Evolutionary conservation across 2,113 vertebrate genomes (phyloP).

Genomic region (Calyptommatus sinebrachiatus): DNA sequence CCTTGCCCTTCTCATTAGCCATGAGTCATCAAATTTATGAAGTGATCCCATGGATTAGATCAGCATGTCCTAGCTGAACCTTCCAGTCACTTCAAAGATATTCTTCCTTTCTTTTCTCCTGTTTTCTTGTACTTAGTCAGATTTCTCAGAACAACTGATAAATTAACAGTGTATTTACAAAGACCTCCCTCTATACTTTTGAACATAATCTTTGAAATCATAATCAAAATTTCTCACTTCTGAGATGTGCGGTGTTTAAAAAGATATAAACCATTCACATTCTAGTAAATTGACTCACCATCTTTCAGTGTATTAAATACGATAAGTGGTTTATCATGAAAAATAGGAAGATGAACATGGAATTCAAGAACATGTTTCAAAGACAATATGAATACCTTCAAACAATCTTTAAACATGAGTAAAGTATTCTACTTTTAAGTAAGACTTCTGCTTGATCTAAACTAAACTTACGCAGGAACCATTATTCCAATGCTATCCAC

Average conservation of each 20-base stretch:
- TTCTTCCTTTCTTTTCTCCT: background rate
- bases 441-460: no score
- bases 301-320: no score
- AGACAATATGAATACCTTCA: no score
- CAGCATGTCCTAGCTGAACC: conserved; percentile 44
- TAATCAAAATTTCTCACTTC: background rate
- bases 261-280: background rate
- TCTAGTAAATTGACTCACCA: background rate
- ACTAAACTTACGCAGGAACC: no score
- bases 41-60: conserved; percentile 32
- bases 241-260: background rate
- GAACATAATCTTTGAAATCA: background rate
- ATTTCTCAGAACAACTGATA: background rate
- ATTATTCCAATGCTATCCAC: no score
- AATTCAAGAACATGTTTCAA: background rate
- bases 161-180: background rate
- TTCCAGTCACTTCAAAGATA: conserved; percentile 43
- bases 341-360: background rate
- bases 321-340: background rate
- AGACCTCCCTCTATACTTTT: background rate
- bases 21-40: conserved; percentile 22
- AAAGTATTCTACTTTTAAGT: no score
- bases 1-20: background rate
- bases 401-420: no score
- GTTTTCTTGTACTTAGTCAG: background rate